Base-by-base conservation (phyloP, 2,888 invertebrate genomes). In the Cordilura impudica region DNA sequence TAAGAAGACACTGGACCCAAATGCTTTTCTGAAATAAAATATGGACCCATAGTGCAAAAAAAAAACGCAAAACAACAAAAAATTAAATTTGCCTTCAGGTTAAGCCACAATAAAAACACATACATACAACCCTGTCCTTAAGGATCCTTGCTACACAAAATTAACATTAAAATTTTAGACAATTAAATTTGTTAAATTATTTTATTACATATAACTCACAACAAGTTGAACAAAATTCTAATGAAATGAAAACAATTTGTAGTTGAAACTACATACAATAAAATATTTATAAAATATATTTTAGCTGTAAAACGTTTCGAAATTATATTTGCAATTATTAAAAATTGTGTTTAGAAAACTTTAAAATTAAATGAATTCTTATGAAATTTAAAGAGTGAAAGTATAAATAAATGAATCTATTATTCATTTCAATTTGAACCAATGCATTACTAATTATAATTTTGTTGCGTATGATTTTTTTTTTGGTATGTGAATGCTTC, bases 91-190 rank as follows among this genome's bases (percentile, higher is more conserved):
- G 31, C 54, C 71, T 74, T 43, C 45, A 75, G 79, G 74, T 79
- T 56, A 75, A 61, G 61, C 8, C 10, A 12, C 65, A 43, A 21
- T 16, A 35, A 54, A 12, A 53, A 31, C n/a, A 16, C 47, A 39
- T 14, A 60, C 31, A 53, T 35, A 31, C 12, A 43, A 71, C 66
- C 74, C 70, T 71, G n/a, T n/a, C n/a, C n/a, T 70, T 29, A 61
- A 78, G 78, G 78, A 78, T 79, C 39, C 45, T 63, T 70, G 7
- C 18, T 54, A 60, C 35, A 49, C 47, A 19, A 75, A 53, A 75
- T 75, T 66, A 49, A n/a, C n/a, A 75, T 71, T 79, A 71, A 61
- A 71, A 71, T 75, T 56, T 29, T 63, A 71, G 66, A 63, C 75
- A 79, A 71, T 75, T 66, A 79, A 79, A 19, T 35, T 35, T 10